Percentiles rank a stretch among this genome's conserved stretches.
Evolutionary conservation across 2,888 invertebrate genomes (phyloP).

Genomic region (Bhutanitis thaidina): DNA sequence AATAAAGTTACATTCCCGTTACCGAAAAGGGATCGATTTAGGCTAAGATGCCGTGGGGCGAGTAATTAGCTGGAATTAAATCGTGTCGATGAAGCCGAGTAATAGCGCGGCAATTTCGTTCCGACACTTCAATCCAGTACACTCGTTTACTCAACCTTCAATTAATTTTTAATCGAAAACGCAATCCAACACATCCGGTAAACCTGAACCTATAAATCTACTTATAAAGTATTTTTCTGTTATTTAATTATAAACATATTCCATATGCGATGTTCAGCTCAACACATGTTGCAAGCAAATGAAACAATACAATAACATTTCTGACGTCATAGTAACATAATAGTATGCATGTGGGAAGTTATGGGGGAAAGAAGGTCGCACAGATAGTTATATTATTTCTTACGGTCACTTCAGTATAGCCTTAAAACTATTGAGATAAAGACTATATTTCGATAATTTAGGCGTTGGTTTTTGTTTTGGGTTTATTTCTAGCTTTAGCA

Average conservation of each 20-base stretch:
- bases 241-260: not conserved
- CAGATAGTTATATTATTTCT: not conserved
- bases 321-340: constrained; percentile 28
- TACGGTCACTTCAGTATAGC: too few species aligned
- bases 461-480: too few species aligned
- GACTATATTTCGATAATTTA: too few species aligned
- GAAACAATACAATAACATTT: constrained; percentile 17
- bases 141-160: constrained; percentile 30
- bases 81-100: constrained; percentile 38
- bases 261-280: not conserved
- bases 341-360: constrained; percentile 23
- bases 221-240: not conserved
- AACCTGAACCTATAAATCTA: not conserved
- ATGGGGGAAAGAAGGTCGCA: not conserved
- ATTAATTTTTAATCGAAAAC: constrained; percentile 39
- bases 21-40: constrained; percentile 26
- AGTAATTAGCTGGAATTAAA: constrained; percentile 65
- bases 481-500: too few species aligned
- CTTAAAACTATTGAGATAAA: too few species aligned
- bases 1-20: constrained; percentile 40
- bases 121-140: constrained; percentile 33
- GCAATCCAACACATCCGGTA: not conserved
- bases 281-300: constrained; percentile 12
- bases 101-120: constrained; percentile 43
- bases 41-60: constrained; percentile 41